Conservation (phyloP, 2,797 vertebrate genomes). For the Onychomys arenicola region DNA sequence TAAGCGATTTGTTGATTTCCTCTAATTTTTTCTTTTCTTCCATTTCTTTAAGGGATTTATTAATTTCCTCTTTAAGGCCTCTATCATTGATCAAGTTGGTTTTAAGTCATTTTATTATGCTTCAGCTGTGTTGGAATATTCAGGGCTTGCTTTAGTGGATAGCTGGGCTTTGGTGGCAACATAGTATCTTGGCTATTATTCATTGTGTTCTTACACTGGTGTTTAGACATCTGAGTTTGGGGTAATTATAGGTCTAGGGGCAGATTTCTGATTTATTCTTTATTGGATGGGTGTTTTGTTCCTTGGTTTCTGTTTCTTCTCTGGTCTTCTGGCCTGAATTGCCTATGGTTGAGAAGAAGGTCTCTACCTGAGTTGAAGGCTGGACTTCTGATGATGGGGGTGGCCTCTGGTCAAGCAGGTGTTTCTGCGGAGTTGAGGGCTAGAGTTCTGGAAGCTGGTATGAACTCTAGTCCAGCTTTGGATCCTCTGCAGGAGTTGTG, state of each 20-base stretch:
- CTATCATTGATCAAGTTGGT: not conserved
- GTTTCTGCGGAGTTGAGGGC: not conserved
- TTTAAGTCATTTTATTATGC: not conserved
- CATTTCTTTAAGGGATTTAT: not conserved
- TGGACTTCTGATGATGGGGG: not conserved
- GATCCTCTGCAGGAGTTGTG: not conserved
- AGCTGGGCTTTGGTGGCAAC: not conserved
- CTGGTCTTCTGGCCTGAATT: not conserved
- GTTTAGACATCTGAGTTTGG: not conserved
- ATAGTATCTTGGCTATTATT: not conserved
- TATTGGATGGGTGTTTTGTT: not conserved
- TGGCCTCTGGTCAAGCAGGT: not conserved
- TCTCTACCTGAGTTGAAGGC: not conserved
- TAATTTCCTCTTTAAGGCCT: not conserved
- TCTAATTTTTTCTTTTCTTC: not conserved
- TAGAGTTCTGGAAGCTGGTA: not conserved
- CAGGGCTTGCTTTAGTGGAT: not conserved
- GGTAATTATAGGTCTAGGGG: not conserved
- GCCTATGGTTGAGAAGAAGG: not conserved
- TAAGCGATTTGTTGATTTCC: not conserved
- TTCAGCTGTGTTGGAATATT: not conserved
- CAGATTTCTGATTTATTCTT: not conserved
- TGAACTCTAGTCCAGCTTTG: not conserved
- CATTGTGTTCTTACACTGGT: not conserved
- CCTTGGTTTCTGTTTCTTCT: not conserved